Base-by-base conservation (phyloP, 2,113 vertebrate species). In the Cygnus atratus region DNA sequence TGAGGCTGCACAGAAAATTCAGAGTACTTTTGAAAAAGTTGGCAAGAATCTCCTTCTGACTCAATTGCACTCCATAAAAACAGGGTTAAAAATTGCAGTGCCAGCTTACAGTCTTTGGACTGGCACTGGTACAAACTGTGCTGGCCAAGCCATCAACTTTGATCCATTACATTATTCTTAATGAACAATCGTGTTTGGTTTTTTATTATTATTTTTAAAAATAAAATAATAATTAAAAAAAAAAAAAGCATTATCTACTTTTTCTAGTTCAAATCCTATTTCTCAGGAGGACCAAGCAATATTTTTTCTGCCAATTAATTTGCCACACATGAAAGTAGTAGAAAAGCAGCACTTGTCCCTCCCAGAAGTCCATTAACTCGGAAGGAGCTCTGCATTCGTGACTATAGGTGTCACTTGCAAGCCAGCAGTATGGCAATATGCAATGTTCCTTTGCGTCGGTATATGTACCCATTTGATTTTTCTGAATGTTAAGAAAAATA, bases 111-210 rank as follows among this genome's bases (percentile, higher is more conserved):
- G 14, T 10, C 63, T 58, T 7, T 22, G 67, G 41, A 4, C 21
- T 18, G 19, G 21, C 7, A 0, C 31, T 3, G 21, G 4, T 11
- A 39, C 67, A 79, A 46, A 24, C 17, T 0, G 0, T 4, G 12
- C 24, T 29, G n/a, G 43, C 66, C 70, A 73, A 62, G 28, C 6
- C 17, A 4, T 8, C 10, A 14, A 10, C 29, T 5, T 4, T 4
- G 13, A n/a, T 16, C 43, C 55, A 16, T 29, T 10, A 5, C 33
- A 9, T 31, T 0, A 2, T 5, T 44, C n/a, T 26, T 33, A 22
- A 0, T 1, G 25, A 62, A 13, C 0, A 2, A 25, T 1, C 8
- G 0, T 14, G 48, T 37, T 18, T 41, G 58, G 2, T 43, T 43
- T 43, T 43, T 43, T 43, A 15, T 15, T 43, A 15, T 43, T 43